Conservation (phyloP, 1,140 invertebrate genomes). For the Caenorhabditis tropicalis region DNA sequence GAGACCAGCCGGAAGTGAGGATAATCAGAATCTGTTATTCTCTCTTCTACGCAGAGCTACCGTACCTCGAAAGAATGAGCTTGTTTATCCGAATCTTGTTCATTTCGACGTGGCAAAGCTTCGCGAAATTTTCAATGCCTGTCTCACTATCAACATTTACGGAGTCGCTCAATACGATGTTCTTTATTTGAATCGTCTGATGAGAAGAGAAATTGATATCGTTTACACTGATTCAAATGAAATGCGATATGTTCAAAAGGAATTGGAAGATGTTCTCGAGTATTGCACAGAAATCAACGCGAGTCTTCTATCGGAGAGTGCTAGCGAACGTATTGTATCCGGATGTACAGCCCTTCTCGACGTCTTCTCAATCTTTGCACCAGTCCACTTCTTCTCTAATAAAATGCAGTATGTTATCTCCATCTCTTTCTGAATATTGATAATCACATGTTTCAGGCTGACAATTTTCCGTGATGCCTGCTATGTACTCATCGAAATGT, state of each 20-base stretch:
- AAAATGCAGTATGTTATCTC: neutral
- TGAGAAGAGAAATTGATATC: conserved; percentile 35
- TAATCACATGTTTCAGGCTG: neutral
- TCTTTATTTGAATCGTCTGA: conserved; percentile 19
- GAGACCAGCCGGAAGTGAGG: neutral
- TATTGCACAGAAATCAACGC: conserved; percentile 49
- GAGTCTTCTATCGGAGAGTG: conserved; percentile 16
- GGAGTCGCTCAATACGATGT: conserved; percentile 46
- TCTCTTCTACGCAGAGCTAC: conserved; percentile 2
- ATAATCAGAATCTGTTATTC: neutral
- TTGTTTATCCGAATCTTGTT: neutral
- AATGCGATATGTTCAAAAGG: conserved; percentile 28
- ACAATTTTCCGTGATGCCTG: conserved; percentile 17
- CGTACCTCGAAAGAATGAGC: neutral
- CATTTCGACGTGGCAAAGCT: neutral
- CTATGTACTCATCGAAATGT: conserved; percentile 33
- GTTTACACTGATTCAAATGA: neutral
- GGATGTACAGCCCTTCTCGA: conserved; percentile 45
- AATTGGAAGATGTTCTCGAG: conserved; percentile 27
- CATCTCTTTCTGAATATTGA: neutral
- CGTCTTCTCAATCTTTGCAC: conserved; percentile 44
- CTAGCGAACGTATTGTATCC: conserved; percentile 31
- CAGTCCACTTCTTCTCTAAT: conserved; percentile 45
- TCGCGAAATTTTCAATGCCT: neutral
- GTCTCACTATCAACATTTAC: conserved; percentile 11